These are phyloP conservation scores for Picus viridis DNA, from an alignment of 2,797 vertebrate species.

Conservation along the genomic window DNA sequence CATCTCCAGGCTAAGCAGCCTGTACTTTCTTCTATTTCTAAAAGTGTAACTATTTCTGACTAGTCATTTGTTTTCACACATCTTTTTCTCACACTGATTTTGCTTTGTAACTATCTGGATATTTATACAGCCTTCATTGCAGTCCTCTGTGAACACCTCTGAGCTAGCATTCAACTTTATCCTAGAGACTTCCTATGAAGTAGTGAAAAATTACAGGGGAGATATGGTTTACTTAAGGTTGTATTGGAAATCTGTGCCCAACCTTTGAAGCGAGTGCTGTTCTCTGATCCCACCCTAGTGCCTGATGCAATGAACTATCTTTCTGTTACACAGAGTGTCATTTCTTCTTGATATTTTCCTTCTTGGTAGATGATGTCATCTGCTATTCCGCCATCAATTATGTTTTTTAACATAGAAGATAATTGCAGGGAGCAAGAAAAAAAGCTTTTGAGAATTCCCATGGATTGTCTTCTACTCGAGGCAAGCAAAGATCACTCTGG, in stretches of 20 bases:
- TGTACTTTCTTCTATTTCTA: slow-evolving; percentile 5
- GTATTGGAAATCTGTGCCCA: not conserved
- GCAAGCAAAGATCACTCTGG: slow-evolving; percentile 34
- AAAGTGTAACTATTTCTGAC: not conserved
- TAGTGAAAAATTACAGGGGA: not conserved
- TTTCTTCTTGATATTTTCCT: slow-evolving; percentile 41
- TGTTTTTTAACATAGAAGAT: slow-evolving; percentile 30
- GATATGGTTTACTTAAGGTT: not conserved
- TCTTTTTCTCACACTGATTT: not conserved
- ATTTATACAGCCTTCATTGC: not conserved
- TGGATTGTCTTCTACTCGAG: slow-evolving; percentile 38
- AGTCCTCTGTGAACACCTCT: not conserved
- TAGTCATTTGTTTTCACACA: not conserved
- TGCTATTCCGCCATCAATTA: slow-evolving; percentile 30
- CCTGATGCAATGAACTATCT: slow-evolving; percentile 4
- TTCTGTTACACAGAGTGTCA: not conserved
- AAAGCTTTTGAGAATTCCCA: slow-evolving; percentile 55
- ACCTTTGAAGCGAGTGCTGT: not conserved
- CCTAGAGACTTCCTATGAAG: not conserved
- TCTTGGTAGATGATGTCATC: slow-evolving; percentile 27
- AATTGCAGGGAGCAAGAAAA: slow-evolving; percentile 49
- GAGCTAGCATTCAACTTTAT: not conserved
- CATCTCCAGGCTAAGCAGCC: not conserved
- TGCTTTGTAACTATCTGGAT: not conserved
- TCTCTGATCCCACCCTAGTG: not conserved